Percentiles rank a stretch among this genome's conserved stretches.
Evolutionary conservation across 2,113 vertebrate genomes (phyloP).

Genomic region (Scomber scombrus): DNA sequence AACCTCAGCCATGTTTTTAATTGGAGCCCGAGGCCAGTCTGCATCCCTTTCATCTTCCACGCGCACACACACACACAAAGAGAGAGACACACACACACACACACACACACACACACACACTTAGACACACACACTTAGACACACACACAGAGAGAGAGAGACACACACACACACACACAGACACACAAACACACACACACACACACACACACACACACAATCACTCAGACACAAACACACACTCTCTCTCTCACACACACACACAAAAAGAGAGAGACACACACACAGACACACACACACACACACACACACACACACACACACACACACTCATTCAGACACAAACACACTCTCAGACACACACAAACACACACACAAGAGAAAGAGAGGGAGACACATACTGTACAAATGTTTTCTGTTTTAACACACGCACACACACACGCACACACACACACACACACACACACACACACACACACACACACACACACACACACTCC

Average conservation of each 20-base stretch:
- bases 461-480: no score
- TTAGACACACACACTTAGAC: background rate
- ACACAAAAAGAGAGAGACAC: no score
- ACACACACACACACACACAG: no score
- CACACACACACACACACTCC: background rate
- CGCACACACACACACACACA: no score
- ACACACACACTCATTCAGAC: no score
- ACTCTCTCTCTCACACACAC: no score
- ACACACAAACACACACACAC: background rate
- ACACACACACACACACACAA: slow-evolving; percentile 3
- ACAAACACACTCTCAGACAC: background rate
- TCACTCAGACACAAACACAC: background rate
- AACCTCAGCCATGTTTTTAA: slow-evolving; percentile 73
- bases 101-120: no score
- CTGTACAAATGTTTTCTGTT: background rate
- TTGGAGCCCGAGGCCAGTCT: slow-evolving; percentile 74
- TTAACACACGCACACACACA: no score
- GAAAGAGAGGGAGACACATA: no score
- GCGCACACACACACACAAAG: slow-evolving; percentile 43
- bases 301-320: background rate
- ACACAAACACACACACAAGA: no score
- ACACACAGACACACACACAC: no score
- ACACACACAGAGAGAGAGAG: no score
- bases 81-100: slow-evolving; percentile 17
- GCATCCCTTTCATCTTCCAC: slow-evolving; percentile 62